Conservation (phyloP, 2,797 vertebrate species). For the Sebastes matsubarae region DNA sequence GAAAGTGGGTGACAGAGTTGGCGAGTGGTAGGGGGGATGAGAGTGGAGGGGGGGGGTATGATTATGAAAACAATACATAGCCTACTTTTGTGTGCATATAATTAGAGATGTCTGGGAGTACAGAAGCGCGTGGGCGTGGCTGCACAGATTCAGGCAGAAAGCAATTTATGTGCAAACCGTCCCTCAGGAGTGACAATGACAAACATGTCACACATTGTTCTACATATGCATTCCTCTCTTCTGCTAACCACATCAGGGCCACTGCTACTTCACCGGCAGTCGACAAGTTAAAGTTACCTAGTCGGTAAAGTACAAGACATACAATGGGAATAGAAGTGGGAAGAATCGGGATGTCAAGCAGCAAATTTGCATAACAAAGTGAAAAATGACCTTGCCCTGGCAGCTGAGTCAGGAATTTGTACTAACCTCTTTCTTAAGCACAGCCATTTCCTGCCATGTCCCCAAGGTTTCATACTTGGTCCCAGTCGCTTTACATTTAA, state of each 20-base stretch:
- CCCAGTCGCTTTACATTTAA: conserved; percentile 5
- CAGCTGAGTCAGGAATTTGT: conserved; percentile 19
- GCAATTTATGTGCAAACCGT: conserved; percentile 44
- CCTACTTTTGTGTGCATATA: conserved; percentile 72
- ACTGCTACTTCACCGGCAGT: not conserved
- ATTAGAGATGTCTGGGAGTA: conserved; percentile 65
- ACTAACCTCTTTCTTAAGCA: not conserved
- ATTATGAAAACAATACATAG: conserved; percentile 70
- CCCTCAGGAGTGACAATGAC: conserved; percentile 44
- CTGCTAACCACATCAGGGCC: not conserved
- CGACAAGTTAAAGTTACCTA: not conserved
- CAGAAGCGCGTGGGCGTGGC: conserved; percentile 37
- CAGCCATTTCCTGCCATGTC: not conserved
- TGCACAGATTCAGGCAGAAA: conserved; percentile 12
- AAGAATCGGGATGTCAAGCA: not conserved
- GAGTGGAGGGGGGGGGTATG: not conserved
- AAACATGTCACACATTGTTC: conserved; percentile 54
- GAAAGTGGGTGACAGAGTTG: conserved; percentile 64
- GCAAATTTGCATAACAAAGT: conserved; percentile 15
- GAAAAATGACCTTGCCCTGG: conserved; percentile 18
- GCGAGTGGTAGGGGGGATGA: not conserved
- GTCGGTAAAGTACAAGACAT: not conserved
- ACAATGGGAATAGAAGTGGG: not conserved
- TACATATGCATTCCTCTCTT: conserved; percentile 11
- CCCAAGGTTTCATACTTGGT: conserved; percentile 3